Evolutionary conservation across 2,797 vertebrate species (phyloP).

Genomic region (Rhinophrynus dorsalis): DNA sequence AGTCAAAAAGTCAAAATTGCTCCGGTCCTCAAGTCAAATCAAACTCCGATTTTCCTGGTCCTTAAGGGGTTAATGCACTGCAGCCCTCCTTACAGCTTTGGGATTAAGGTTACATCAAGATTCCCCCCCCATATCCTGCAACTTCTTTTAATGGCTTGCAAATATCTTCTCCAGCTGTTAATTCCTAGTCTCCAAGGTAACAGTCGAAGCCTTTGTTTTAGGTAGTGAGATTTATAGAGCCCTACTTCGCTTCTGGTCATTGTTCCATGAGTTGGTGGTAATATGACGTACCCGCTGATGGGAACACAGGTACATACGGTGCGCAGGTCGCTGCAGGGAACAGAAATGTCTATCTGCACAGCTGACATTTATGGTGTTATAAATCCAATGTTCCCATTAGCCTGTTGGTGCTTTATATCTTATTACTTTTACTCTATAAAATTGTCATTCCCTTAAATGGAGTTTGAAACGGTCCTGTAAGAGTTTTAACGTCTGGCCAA

Average conservation of each 20-base stretch:
- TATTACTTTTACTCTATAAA: conserved; percentile 1
- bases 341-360: not conserved
- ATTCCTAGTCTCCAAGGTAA: not conserved
- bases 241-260: not conserved
- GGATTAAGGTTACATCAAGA: not conserved
- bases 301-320: not conserved
- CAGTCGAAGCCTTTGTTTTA: not conserved
- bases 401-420: not conserved
- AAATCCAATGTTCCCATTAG: conserved; percentile 1
- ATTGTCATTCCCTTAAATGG: not conserved
- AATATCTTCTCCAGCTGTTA: not conserved
- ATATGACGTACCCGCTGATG: not conserved
- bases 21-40: no score
- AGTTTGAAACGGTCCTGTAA: no score
- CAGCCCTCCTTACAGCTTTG: no score
- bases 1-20: no score
- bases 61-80: no score
- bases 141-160: not conserved
- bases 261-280: not conserved
- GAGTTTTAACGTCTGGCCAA: no score
- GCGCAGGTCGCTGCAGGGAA: not conserved
- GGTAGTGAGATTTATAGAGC: not conserved
- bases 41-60: no score
- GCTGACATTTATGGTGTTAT: not conserved
- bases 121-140: not conserved